Conservation (phyloP, 2,113 vertebrate genomes). For the Grantiella picta region DNA sequence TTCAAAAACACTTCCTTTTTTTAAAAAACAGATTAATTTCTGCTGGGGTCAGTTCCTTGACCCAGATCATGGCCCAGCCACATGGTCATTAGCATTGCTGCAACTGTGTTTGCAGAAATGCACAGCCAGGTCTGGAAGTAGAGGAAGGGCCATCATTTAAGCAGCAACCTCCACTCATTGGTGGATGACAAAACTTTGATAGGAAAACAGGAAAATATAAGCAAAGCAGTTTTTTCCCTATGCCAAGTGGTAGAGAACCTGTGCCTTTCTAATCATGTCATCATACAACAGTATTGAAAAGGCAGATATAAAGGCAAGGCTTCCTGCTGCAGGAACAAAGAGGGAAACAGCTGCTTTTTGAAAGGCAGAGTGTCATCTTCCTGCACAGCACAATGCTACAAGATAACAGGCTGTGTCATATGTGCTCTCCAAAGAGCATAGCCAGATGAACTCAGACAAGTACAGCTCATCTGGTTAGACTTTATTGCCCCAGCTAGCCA, state of each 20-base stretch:
- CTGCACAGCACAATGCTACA: background rate
- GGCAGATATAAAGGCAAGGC: background rate
- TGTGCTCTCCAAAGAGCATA: background rate
- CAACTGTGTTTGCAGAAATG: background rate
- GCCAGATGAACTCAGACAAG: background rate
- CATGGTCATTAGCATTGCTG: background rate
- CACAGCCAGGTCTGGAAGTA: background rate
- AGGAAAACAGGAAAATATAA: background rate
- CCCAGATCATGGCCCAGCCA: background rate
- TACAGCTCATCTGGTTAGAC: background rate
- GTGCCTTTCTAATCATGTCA: background rate
- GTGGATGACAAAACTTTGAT: background rate
- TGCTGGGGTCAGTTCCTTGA: background rate
- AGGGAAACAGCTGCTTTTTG: slow-evolving; percentile 4
- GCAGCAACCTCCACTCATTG: background rate
- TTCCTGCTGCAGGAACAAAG: slow-evolving; percentile 4
- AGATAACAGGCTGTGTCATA: background rate
- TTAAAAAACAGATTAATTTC: background rate
- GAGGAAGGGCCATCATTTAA: background rate
- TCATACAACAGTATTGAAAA: background rate
- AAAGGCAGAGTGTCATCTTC: background rate
- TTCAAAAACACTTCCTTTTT: background rate
- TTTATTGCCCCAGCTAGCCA: background rate
- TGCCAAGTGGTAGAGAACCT: background rate
- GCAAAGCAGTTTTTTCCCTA: background rate